Conservation (phyloP, 2,113 vertebrate species). For the Poeciliopsis turrubarensis region DNA sequence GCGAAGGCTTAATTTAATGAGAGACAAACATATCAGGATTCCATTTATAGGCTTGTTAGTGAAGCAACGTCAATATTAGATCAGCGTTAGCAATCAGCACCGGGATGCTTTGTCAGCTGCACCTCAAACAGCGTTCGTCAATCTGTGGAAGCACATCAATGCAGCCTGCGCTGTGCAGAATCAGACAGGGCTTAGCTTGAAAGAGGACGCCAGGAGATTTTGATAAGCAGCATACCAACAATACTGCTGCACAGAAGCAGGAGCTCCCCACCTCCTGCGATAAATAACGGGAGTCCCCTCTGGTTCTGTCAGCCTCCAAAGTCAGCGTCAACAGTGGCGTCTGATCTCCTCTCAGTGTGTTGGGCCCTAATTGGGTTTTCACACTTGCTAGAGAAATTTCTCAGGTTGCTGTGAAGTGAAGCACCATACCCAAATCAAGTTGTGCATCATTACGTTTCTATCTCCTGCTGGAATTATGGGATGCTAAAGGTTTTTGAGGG, state of each 20-base stretch:
- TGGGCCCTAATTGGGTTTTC: conserved; percentile 63
- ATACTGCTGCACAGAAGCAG: conserved; percentile 33
- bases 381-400: conserved; percentile 60
- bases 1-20: conserved; percentile 6
- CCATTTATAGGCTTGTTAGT: conserved; percentile 18
- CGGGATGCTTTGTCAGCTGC: conserved; percentile 32
- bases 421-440: conserved; percentile 43
- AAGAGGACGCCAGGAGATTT: conserved; percentile 43
- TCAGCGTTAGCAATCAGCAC: not conserved
- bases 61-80: conserved; percentile 4
- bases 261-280: conserved; percentile 25
- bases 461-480: conserved; percentile 26
- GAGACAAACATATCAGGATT: not conserved
- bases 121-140: conserved; percentile 10
- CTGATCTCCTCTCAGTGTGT: conserved; percentile 48
- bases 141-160: conserved; percentile 21
- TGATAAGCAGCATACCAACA: conserved; percentile 42
- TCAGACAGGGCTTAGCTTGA: conserved; percentile 27
- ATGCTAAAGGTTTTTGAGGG: conserved; percentile 16
- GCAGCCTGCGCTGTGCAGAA: conserved; percentile 32
- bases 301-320: conserved; percentile 42
- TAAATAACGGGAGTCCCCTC: conserved; percentile 49
- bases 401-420: conserved; percentile 64
- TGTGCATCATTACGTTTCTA: conserved; percentile 32
- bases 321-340: conserved; percentile 48